These are phyloP conservation scores for Cheumatopsyche charites DNA, from an alignment of 1,140 invertebrate genomes.

Conservation along the genomic window DNA sequence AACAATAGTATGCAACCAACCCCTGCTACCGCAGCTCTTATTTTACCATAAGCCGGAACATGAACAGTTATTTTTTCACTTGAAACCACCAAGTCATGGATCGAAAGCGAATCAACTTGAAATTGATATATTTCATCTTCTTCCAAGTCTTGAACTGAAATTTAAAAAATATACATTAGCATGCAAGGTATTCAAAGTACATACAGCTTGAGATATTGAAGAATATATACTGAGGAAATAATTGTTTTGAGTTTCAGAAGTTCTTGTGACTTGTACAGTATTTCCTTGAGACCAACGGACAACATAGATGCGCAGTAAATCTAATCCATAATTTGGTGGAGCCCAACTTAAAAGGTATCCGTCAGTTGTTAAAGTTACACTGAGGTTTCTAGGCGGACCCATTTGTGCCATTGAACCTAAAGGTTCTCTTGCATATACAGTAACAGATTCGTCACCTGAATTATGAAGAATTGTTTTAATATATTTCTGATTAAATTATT, in stretches of 20 bases:
- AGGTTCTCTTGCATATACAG: neutral
- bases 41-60: constrained; percentile 67
- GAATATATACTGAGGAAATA: constrained; percentile 41
- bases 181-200: neutral
- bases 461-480: neutral
- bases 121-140: constrained; percentile 71
- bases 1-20: constrained; percentile 64
- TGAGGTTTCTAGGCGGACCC: constrained; percentile 71
- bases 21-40: constrained; percentile 68
- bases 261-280: constrained; percentile 64
- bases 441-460: constrained; percentile 20
- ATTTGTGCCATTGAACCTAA: constrained; percentile 56
- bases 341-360: constrained; percentile 78
- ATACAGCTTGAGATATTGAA: constrained; percentile 3
- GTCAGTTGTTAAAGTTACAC: constrained; percentile 64
- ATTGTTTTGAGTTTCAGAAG: constrained; percentile 67
- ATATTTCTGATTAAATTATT: neutral
- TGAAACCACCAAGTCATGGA: constrained; percentile 61
- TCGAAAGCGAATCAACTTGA: constrained; percentile 67
- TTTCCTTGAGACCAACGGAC: constrained; percentile 68
- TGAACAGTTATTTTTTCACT: constrained; percentile 64
- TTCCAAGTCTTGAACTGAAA: constrained; percentile 67
- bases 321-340: constrained; percentile 65
- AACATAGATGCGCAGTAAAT: constrained; percentile 64
- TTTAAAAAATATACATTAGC: constrained; percentile 34